Percentiles rank a stretch among this genome's conserved stretches.
Conservation (phyloP, 1,140 invertebrate species). For the Macrostomum lignano region DNA sequence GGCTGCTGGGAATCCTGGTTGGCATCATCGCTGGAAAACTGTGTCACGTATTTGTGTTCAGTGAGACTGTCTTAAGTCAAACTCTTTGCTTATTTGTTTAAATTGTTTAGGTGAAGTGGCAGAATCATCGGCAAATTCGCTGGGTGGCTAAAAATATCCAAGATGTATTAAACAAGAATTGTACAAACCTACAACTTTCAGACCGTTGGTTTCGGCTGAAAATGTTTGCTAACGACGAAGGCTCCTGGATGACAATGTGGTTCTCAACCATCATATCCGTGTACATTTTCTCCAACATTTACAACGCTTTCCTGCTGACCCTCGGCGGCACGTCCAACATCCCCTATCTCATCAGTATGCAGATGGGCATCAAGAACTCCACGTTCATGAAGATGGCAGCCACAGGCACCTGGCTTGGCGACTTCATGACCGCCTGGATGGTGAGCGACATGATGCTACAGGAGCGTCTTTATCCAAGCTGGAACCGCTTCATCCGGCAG, state of each 20-base stretch:
- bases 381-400: slow-evolving; percentile 33
- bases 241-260: slow-evolving; percentile 34
- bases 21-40: too few relatives aligned
- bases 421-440: slow-evolving; percentile 33
- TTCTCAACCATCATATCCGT: slow-evolving; percentile 29
- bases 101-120: too few relatives aligned
- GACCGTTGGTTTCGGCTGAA: slow-evolving; percentile 29
- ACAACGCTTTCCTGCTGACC: slow-evolving; percentile 29
- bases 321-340: slow-evolving; percentile 21
- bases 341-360: slow-evolving; percentile 18
- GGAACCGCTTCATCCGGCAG: slow-evolving; percentile 22
- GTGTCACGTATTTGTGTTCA: too few relatives aligned
- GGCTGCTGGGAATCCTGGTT: too few relatives aligned
- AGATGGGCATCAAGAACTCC: slow-evolving; percentile 22
- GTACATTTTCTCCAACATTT: slow-evolving; percentile 32
- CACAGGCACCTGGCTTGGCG: slow-evolving; percentile 33
- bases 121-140: too few relatives aligned
- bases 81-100: too few relatives aligned
- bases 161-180: too few relatives aligned
- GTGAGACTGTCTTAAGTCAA: too few relatives aligned
- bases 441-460: slow-evolving; percentile 34
- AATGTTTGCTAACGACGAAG: slow-evolving; percentile 33
- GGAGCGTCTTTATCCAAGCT: slow-evolving; percentile 32
- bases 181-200: slow-evolving; percentile 15
- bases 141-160: too few relatives aligned